phyloP scores from a whole-genome alignment of 1,140 invertebrate genomes.

The Drosophila insularis region DNA sequence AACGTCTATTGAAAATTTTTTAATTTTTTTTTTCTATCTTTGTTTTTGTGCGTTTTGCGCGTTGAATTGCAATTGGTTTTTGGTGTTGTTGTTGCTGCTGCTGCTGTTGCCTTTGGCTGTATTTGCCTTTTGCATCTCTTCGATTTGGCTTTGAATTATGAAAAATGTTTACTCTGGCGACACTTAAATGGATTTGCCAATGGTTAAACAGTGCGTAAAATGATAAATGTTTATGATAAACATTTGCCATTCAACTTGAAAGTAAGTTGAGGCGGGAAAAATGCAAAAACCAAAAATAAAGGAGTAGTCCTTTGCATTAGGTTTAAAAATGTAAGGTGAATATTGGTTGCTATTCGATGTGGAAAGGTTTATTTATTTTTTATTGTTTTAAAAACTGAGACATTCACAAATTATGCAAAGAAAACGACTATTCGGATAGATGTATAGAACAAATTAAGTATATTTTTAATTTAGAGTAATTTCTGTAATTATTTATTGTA shows the following conservation, averaged over 20 bases:
- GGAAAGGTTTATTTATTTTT: too few species aligned
- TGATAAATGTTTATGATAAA: conserved; percentile 64
- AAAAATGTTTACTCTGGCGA: conserved; percentile 47
- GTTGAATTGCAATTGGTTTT: conserved; percentile 40
- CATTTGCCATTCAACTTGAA: conserved; percentile 70
- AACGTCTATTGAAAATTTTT: conserved; percentile 18
- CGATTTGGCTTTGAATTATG: conserved; percentile 63
- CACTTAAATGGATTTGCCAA: conserved; percentile 59
- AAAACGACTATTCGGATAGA: too few species aligned
- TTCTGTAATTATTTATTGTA: too few species aligned
- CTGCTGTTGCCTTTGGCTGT: too few species aligned
- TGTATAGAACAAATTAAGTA: too few species aligned
- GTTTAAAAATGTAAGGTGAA: not conserved
- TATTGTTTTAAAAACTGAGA: too few species aligned
- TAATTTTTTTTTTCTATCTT: not conserved
- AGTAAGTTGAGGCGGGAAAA: conserved; percentile 32
- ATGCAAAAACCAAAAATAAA: not conserved
- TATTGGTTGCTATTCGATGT: too few species aligned
- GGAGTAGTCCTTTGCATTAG: not conserved
- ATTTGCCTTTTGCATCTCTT: conserved; percentile 1
- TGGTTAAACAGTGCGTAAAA: conserved; percentile 49
- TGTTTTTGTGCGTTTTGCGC: conserved; percentile 40
- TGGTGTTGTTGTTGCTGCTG: not conserved
- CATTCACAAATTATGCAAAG: too few species aligned
- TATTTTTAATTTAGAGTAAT: too few species aligned